Conservation (phyloP, 2,888 invertebrate genomes). For the Dolichopus griseipennis region DNA sequence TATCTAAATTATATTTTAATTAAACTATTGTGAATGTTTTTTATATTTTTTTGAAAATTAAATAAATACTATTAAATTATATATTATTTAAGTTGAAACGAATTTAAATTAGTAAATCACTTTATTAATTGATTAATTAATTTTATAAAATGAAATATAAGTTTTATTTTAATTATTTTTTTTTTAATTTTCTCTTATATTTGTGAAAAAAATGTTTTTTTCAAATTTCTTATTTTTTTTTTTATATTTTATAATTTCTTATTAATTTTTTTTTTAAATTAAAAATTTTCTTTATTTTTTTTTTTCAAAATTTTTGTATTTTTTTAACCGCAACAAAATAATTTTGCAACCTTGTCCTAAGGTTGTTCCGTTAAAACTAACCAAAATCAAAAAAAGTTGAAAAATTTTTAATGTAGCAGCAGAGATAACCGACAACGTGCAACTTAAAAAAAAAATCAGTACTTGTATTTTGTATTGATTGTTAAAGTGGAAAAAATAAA, state of each 20-base stretch:
- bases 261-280: not conserved
- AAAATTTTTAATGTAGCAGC: not conserved
- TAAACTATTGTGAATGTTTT: too few relatives aligned
- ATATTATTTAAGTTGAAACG: too few relatives aligned
- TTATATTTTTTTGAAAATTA: too few relatives aligned
- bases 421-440: not conserved
- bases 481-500: not conserved
- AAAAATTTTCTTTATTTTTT: not conserved
- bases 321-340: not conserved
- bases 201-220: too few relatives aligned
- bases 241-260: not conserved
- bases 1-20: too few relatives aligned
- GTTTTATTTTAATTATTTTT: too few relatives aligned
- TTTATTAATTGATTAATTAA: too few relatives aligned
- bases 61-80: too few relatives aligned
- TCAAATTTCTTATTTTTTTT: too few relatives aligned
- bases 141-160: too few relatives aligned
- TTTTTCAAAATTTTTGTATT: not conserved
- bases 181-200: too few relatives aligned
- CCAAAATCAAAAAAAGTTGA: not conserved
- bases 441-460: not conserved
- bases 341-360: not conserved
- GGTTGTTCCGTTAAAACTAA: slow-evolving; percentile 4
- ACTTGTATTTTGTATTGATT: not conserved
- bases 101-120: too few relatives aligned